Conservation (phyloP, 2,888 invertebrate species). For the Cheilosia grossa region DNA sequence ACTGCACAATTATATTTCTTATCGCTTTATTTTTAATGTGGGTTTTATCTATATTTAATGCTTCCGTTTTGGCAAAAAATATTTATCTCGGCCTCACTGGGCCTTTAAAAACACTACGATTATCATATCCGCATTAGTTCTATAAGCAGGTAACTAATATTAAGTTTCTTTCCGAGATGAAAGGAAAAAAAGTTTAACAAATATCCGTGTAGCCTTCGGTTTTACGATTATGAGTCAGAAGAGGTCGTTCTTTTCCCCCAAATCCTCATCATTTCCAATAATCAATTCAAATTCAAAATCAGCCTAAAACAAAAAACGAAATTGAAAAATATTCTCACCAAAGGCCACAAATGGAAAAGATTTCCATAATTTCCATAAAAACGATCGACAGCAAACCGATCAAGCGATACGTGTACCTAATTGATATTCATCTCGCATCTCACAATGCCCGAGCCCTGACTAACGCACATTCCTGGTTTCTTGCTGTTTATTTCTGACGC, state of each 20-base stretch:
- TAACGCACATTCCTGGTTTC: slow-evolving; percentile 43
- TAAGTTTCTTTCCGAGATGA: no score
- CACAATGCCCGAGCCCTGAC: not conserved
- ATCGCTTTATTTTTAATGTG: no score
- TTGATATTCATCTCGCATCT: slow-evolving; percentile 57
- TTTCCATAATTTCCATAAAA: slow-evolving; percentile 59
- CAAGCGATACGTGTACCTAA: slow-evolving; percentile 24
- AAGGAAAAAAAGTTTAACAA: no score
- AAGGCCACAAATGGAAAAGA: not conserved
- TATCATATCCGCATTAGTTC: no score
- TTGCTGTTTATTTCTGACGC: not conserved
- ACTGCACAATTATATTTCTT: no score
- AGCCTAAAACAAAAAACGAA: slow-evolving; percentile 17
- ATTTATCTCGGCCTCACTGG: no score
- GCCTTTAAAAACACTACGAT: no score
- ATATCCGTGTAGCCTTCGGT: not conserved
- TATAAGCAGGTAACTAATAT: no score
- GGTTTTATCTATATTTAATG: no score
- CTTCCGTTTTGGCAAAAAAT: no score
- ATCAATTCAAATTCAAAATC: slow-evolving; percentile 22
- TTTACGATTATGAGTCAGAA: not conserved
- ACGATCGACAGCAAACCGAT: slow-evolving; percentile 26
- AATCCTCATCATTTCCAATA: not conserved
- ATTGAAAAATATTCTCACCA: not conserved
- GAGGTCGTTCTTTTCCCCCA: not conserved